Evolutionary conservation across 2,797 vertebrate species (phyloP).

Genomic region (Adelosebastes latens): DNA sequence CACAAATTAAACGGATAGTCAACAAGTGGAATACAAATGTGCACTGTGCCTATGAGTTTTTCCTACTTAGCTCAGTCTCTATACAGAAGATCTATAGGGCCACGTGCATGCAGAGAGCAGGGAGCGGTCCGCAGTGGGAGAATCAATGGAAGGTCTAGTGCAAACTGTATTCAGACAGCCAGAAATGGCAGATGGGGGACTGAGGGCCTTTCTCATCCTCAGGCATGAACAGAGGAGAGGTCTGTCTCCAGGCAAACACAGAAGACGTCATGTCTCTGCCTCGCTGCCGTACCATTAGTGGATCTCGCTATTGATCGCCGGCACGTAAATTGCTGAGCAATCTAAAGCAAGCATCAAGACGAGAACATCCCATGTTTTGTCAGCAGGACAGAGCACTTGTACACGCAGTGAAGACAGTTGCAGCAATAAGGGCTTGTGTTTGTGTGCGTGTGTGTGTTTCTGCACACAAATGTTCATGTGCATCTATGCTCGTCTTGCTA

Average conservation of each 20-base stretch:
- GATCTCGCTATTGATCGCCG: slow-evolving; percentile 74
- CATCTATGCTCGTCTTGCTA: slow-evolving; percentile 3
- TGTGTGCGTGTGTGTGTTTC: background rate
- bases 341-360: slow-evolving; percentile 55
- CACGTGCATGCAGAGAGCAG: slow-evolving; percentile 9
- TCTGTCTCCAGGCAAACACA: slow-evolving; percentile 71
- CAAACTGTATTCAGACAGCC: slow-evolving; percentile 40
- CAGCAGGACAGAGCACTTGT: slow-evolving; percentile 50
- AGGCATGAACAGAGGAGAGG: slow-evolving; percentile 68
- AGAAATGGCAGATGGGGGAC: slow-evolving; percentile 61
- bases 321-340: slow-evolving; percentile 71
- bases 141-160: slow-evolving; percentile 40
- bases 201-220: slow-evolving; percentile 68
- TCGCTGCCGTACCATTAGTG: slow-evolving; percentile 77
- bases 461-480: background rate
- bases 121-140: slow-evolving; percentile 28
- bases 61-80: slow-evolving; percentile 5
- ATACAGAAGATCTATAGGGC: slow-evolving; percentile 2
- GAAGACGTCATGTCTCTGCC: slow-evolving; percentile 64
- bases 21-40: slow-evolving; percentile 26
- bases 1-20: background rate
- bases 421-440: slow-evolving; percentile 23
- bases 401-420: background rate
- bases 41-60: background rate
- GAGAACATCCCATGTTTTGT: slow-evolving; percentile 50